Percentiles rank a stretch among this genome's conserved stretches.
Evolutionary conservation across 2,113 vertebrate genomes (phyloP).

Genomic region (Mesocricetus auratus): DNA sequence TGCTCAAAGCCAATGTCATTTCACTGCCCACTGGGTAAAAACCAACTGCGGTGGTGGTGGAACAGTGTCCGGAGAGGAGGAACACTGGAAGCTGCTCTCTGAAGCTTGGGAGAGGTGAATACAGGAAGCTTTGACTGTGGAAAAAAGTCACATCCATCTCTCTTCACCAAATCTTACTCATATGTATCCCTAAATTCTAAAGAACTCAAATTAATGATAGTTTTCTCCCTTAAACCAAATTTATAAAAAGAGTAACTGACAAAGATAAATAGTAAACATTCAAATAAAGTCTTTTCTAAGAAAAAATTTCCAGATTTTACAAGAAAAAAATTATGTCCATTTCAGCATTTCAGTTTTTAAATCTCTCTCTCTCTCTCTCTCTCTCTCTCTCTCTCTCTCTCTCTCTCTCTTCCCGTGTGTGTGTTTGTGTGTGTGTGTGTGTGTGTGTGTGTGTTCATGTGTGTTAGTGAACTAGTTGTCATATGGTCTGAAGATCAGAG

Average conservation of each 20-base stretch:
- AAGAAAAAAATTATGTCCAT: not conserved
- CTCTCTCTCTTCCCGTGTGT: not conserved
- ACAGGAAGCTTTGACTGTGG: not conserved
- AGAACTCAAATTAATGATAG: not conserved
- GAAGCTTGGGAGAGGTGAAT: not conserved
- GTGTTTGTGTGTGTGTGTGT: not conserved
- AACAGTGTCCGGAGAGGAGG: not conserved
- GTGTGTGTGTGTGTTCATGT: not conserved
- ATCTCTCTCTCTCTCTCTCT: not conserved
- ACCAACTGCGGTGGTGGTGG: not conserved
- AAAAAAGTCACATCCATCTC: constrained; percentile 57
- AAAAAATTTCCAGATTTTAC: not conserved
- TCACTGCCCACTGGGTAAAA: constrained; percentile 52
- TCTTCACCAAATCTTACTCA: constrained; percentile 7
- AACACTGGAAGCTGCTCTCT: not conserved
- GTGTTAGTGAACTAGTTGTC: not conserved
- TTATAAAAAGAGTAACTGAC: not conserved
- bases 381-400: not conserved
- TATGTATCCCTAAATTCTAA: not conserved
- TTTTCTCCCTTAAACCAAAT: not conserved
- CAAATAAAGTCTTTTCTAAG: not conserved
- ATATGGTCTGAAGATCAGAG: not conserved
- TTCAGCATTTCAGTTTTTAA: not conserved
- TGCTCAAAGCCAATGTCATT: constrained; percentile 9
- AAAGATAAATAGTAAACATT: not conserved